These are phyloP conservation scores for Theristicus caerulescens DNA, from an alignment of 2,113 vertebrate genomes.

Conservation along the genomic window DNA sequence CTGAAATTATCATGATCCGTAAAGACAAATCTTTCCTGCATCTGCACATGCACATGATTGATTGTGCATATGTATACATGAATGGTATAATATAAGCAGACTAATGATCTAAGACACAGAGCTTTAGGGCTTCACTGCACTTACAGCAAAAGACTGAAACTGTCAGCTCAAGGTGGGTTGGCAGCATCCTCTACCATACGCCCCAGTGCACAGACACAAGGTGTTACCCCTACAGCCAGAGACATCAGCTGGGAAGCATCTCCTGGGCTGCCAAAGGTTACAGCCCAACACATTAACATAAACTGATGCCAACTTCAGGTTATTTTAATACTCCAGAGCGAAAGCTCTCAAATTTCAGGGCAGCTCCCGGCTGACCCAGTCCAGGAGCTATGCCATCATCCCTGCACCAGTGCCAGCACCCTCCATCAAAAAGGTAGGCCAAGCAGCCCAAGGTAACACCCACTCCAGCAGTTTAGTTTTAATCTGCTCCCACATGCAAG, in stretches of 20 bases:
- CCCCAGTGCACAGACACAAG: neutral
- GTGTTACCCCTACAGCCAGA: neutral
- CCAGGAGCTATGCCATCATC: neutral
- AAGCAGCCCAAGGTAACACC: neutral
- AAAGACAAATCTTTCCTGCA: neutral
- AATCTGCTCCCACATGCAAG: accelerated
- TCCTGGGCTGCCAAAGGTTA: neutral
- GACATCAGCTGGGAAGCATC: neutral
- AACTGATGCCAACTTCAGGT: neutral
- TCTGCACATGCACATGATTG: neutral
- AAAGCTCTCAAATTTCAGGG: neutral
- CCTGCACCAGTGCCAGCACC: neutral
- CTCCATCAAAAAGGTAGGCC: neutral
- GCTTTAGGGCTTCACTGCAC: neutral
- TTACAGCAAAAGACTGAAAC: neutral
- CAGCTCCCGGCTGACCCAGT: neutral
- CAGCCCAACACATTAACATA: neutral
- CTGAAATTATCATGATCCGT: neutral
- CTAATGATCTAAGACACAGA: neutral
- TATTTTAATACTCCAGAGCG: neutral
- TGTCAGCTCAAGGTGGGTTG: neutral
- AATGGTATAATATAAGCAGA: neutral
- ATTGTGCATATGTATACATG: neutral
- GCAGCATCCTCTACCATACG: neutral
- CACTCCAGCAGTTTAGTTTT: neutral